A percentile compares a stretch with the other conserved stretches of the same genome.
Evolutionary conservation across 2,888 invertebrate genomes (phyloP).

Genomic region (Anorthoa munda): DNA sequence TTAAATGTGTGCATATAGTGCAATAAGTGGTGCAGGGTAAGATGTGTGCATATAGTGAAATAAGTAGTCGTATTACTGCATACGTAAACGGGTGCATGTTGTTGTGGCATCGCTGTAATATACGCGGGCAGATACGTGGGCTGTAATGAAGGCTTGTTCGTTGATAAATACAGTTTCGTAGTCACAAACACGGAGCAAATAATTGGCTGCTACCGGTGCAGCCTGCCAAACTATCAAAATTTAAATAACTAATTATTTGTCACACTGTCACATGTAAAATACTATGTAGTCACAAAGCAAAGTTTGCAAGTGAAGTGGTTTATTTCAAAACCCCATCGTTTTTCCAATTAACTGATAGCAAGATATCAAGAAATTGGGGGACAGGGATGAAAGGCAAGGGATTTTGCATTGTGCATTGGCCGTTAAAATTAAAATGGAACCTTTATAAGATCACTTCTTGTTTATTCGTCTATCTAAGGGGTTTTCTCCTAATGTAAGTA

Average conservation of each 20-base stretch:
- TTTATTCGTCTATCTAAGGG: no score
- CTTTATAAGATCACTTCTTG: no score
- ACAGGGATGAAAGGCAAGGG: no score
- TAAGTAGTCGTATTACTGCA: slow-evolving; percentile 36
- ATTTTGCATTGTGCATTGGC: no score
- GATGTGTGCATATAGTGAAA: slow-evolving; percentile 45
- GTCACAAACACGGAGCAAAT: no score
- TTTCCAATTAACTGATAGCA: background rate
- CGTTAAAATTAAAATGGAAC: no score
- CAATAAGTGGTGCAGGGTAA: slow-evolving; percentile 89
- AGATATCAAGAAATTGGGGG: background rate
- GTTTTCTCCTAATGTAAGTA: no score
- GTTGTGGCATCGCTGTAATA: slow-evolving; percentile 36
- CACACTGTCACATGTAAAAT: no score
- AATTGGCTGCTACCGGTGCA: no score
- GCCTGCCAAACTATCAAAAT: no score
- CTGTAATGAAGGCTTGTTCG: background rate
- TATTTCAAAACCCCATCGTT: background rate
- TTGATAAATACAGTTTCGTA: background rate
- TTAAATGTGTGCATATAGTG: slow-evolving; percentile 70
- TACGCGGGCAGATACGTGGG: slow-evolving; percentile 5
- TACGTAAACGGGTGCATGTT: slow-evolving; percentile 35
- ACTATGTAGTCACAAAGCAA: background rate
- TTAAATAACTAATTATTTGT: no score
- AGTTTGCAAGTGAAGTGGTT: background rate